Evolutionary conservation across 2,888 invertebrate species (phyloP).

Genomic region (Aphidius colemani): DNA sequence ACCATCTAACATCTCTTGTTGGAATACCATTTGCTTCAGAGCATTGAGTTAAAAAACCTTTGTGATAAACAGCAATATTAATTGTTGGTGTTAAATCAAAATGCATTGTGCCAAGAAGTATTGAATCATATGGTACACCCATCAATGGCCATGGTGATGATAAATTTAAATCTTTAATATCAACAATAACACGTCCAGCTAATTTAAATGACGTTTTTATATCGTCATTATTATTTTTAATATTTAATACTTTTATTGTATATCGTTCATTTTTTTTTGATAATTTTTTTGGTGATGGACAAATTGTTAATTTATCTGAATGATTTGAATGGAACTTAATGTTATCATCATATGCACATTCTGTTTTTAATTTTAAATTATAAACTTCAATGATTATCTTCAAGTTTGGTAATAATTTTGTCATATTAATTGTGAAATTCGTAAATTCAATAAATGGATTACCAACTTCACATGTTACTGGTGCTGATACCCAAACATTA

Average conservation of each 20-base stretch:
- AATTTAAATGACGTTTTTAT: constrained; percentile 43
- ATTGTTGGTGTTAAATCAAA: constrained; percentile 47
- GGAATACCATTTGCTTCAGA: constrained; percentile 54
- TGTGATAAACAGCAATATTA: constrained; percentile 45
- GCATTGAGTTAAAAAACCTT: constrained; percentile 64
- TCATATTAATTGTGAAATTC: constrained; percentile 48
- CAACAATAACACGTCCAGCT: constrained; percentile 43
- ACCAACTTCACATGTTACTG: constrained; percentile 40
- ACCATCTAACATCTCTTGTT: constrained; percentile 66
- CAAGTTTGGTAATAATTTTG: constrained; percentile 54
- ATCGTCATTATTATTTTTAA: constrained; percentile 23
- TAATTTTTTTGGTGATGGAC: constrained; percentile 48
- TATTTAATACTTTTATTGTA: constrained; percentile 29
- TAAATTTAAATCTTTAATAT: constrained; percentile 45
- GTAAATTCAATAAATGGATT: constrained; percentile 44
- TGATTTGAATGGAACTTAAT: constrained; percentile 36
- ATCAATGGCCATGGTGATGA: constrained; percentile 44
- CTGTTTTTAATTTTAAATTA: constrained; percentile 58
- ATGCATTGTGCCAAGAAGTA: constrained; percentile 46
- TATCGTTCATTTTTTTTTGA: constrained; percentile 33
- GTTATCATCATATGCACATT: constrained; percentile 35
- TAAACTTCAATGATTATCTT: constrained; percentile 61
- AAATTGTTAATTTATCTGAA: constrained; percentile 53
- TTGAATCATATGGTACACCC: constrained; percentile 39
- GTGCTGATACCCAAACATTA: constrained; percentile 47